A percentile compares a stretch with the other conserved stretches of the same genome.
phyloP scores from a whole-genome alignment of 2,888 invertebrate genomes.

The Germaria angustata region DNA sequence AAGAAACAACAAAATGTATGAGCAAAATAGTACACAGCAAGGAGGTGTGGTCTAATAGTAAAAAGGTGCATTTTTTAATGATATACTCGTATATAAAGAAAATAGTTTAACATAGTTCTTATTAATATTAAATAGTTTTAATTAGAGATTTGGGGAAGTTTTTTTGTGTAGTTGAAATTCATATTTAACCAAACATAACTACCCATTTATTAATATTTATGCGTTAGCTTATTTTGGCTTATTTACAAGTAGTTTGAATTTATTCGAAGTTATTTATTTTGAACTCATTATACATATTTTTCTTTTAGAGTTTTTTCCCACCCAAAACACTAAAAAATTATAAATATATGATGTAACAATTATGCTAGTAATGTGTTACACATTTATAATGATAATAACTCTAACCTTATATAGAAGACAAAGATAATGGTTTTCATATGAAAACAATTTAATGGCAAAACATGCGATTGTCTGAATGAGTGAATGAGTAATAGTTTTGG shows the following conservation, averaged over 20 bases:
- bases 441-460: conserved; percentile 5
- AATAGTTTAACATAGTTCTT: too few relatives aligned
- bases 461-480: neutral
- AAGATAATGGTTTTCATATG: conserved; percentile 10
- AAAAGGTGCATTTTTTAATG: neutral
- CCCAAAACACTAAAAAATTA: conserved; percentile 12
- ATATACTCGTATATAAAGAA: too few relatives aligned
- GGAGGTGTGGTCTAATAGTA: neutral
- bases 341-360: conserved; percentile 47
- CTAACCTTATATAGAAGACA: conserved; percentile 36
- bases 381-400: conserved; percentile 51
- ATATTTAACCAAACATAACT: too few relatives aligned
- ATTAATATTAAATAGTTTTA: too few relatives aligned
- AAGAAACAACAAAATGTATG: conserved; percentile 7
- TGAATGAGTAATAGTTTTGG: conserved; percentile 15
- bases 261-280: neutral
- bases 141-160: too few relatives aligned
- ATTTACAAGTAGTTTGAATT: neutral
- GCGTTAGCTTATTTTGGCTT: neutral
- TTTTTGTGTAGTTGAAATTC: too few relatives aligned
- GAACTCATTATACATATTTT: neutral
- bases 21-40: conserved; percentile 12
- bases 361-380: conserved; percentile 58
- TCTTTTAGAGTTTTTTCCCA: neutral
- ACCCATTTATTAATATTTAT: too few relatives aligned